A percentile compares a stretch with the other conserved stretches of the same genome.
phyloP scores from a whole-genome alignment of 2,888 invertebrate genomes.

The Erpobdella octoculata region DNA sequence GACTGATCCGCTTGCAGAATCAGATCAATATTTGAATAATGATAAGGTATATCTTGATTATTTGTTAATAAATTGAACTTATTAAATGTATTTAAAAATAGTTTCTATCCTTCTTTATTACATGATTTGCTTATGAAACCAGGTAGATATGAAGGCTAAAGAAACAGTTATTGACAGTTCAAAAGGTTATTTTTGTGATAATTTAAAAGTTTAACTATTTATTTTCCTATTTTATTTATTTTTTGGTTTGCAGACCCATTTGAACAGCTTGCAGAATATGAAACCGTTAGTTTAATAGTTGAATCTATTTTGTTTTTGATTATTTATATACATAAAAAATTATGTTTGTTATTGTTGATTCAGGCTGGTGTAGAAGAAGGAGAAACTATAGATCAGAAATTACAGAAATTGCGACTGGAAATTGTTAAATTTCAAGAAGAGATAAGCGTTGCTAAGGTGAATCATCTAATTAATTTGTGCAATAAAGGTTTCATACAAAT shows the following conservation, averaged over 20 bases:
- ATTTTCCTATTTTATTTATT: not conserved
- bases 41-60: constrained; percentile 12
- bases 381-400: constrained; percentile 16
- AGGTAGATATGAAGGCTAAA: too few species aligned
- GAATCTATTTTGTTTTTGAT: not conserved
- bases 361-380: not conserved
- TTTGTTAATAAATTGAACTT: too few species aligned
- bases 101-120: not conserved
- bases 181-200: constrained; percentile 9
- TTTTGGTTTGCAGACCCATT: not conserved
- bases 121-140: not conserved
- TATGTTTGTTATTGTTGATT: too few species aligned
- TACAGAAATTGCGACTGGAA: constrained; percentile 17
- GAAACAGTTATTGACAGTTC: not conserved
- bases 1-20: constrained; percentile 7
- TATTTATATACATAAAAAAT: not conserved
- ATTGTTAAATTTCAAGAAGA: not conserved
- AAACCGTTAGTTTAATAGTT: constrained; percentile 15
- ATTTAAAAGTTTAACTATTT: not conserved
- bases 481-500: too few species aligned
- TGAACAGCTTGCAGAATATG: constrained; percentile 7
- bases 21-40: not conserved
- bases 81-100: too few species aligned
- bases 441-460: not conserved
- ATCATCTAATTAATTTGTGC: too few species aligned